phyloP scores from a whole-genome alignment of 2,888 invertebrate species.

The Spilosoma lubricipeda region DNA sequence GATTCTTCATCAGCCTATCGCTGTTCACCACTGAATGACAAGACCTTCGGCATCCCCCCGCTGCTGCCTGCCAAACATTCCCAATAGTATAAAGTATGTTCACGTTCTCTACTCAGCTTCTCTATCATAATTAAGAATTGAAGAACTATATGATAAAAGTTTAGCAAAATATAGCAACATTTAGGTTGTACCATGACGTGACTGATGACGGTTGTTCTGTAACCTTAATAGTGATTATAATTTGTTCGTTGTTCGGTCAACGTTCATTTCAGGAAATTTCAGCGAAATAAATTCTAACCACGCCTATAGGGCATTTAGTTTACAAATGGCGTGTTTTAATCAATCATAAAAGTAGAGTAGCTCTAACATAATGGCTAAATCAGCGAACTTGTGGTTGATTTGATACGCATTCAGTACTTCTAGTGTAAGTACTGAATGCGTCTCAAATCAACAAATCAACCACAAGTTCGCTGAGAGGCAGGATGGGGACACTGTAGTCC shows the following conservation, averaged over 20 bases:
- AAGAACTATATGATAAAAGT: too few relatives aligned
- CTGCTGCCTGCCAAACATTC: neutral
- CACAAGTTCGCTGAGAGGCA: neutral
- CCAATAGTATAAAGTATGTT: too few relatives aligned
- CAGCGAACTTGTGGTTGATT: neutral
- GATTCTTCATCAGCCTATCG: too few relatives aligned
- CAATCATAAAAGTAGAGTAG: neutral
- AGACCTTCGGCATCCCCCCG: neutral
- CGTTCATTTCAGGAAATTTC: conserved; percentile 25
- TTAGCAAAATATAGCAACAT: too few relatives aligned
- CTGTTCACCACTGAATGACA: neutral
- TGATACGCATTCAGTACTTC: neutral
- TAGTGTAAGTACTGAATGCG: too few relatives aligned
- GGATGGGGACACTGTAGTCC: neutral
- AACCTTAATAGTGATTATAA: neutral
- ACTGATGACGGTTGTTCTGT: conserved; percentile 3
- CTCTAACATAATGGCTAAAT: neutral
- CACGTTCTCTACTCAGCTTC: too few relatives aligned
- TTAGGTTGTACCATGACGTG: conserved; percentile 16
- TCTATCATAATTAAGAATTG: too few relatives aligned
- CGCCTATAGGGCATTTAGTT: neutral
- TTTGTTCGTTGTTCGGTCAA: neutral
- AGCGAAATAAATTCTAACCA: neutral
- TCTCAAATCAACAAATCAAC: too few relatives aligned
- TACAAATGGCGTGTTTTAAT: neutral